phyloP scores from a whole-genome alignment of 2,797 vertebrate species.

The Enteromius unitaeniatus region DNA sequence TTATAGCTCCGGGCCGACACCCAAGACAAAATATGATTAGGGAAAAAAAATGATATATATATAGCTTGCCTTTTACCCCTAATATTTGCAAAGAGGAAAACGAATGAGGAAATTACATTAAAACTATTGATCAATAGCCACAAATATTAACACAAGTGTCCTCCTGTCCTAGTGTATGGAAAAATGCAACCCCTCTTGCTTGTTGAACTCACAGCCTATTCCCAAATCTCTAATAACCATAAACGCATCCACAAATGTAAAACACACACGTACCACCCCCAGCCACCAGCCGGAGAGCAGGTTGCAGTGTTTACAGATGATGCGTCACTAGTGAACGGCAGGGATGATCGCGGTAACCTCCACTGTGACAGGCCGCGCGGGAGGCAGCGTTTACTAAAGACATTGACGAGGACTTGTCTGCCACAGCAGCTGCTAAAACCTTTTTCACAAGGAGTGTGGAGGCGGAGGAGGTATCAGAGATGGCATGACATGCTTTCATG shows the following conservation, averaged over 20 bases:
- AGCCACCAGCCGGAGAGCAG: slow-evolving; percentile 31
- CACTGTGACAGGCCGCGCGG: slow-evolving; percentile 27
- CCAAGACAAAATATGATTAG: slow-evolving; percentile 66
- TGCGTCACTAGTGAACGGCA: slow-evolving; percentile 21
- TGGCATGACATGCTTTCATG: slow-evolving; percentile 26
- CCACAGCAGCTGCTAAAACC: slow-evolving; percentile 40
- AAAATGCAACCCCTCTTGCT: slow-evolving; percentile 19
- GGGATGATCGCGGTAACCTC: slow-evolving; percentile 42
- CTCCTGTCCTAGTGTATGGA: slow-evolving; percentile 15
- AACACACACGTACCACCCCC: slow-evolving; percentile 4
- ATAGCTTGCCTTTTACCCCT: slow-evolving; percentile 71
- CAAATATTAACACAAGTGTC: slow-evolving; percentile 70
- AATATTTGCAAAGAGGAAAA: slow-evolving; percentile 77
- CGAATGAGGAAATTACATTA: slow-evolving; percentile 73
- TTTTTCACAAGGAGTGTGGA: slow-evolving; percentile 26
- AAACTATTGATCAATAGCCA: slow-evolving; percentile 73
- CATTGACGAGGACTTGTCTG: slow-evolving; percentile 30
- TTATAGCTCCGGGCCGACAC: slow-evolving; percentile 70
- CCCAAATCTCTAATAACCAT: slow-evolving; percentile 41
- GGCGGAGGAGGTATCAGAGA: slow-evolving; percentile 34
- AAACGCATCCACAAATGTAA: slow-evolving; percentile 29
- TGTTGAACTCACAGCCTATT: slow-evolving; percentile 10
- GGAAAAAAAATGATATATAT: slow-evolving; percentile 69
- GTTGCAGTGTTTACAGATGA: slow-evolving; percentile 24
- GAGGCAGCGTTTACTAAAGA: slow-evolving; percentile 31